Evolutionary conservation across 2,888 invertebrate genomes (phyloP).

Genomic region (Orthosia gothica): DNA sequence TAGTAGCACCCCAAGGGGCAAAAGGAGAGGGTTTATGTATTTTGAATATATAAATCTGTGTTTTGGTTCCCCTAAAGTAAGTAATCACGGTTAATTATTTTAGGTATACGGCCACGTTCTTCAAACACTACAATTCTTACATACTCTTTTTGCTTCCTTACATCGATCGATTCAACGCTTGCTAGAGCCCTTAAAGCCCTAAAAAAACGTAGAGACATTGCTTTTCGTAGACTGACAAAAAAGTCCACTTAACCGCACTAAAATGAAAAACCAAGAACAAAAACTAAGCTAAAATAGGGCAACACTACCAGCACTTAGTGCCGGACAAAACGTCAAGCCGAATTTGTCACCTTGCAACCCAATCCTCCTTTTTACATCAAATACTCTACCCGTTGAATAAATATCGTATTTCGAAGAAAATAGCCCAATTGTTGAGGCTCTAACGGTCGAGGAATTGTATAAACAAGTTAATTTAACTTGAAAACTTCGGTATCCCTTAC

Average conservation of each 20-base stretch:
- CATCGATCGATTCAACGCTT: too few relatives aligned
- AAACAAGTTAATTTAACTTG: constrained; percentile 70
- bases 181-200: neutral
- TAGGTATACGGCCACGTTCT: too few relatives aligned
- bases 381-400: constrained; percentile 29
- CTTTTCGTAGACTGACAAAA: neutral
- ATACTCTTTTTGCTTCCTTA: too few relatives aligned
- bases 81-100: too few relatives aligned
- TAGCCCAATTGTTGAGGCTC: constrained; percentile 54
- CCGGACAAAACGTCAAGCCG: constrained; percentile 27
- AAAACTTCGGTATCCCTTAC: constrained; percentile 66
- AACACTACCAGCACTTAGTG: constrained; percentile 27
- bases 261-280: neutral
- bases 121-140: too few relatives aligned
- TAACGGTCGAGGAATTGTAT: constrained; percentile 63
- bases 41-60: too few relatives aligned
- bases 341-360: constrained; percentile 43
- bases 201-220: neutral
- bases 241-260: neutral
- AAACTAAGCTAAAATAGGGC: constrained; percentile 19
- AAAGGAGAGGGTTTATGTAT: too few relatives aligned
- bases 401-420: constrained; percentile 56
- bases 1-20: too few relatives aligned
- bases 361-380: constrained; percentile 50
- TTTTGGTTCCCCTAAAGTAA: too few relatives aligned